Evolutionary conservation across 2,888 invertebrate species (phyloP), one percentile per base, ranked within the genome.

Genomic region (Ectemnius lituratus): DNA sequence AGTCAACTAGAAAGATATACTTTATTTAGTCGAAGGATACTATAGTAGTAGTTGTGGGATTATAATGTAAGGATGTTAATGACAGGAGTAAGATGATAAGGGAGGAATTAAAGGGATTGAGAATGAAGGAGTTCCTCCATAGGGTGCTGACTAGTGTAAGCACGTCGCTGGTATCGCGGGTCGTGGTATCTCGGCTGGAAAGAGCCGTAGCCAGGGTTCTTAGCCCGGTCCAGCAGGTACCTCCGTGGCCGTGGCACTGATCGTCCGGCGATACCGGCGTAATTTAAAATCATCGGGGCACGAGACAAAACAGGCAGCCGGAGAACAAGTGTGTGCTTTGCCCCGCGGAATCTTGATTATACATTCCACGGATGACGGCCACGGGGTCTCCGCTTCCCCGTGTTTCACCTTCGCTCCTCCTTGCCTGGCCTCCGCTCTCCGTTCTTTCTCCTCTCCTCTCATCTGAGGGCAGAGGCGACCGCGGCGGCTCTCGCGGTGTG

Each of bases 241-340:
- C 83, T 82, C 81, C 81, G 82, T 80, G 71, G 82, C 80, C 79
- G 83, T 82, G 84, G 85, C 86, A 84, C 86, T 84, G 88, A 88
- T 88, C 86, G 85, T 73, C 81, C 83, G 71, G 81, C 84, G 88
- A 88, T 88, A 88, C 83, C 82, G 81, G 81, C 81, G 84, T 87
- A 87, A 88, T 88, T 88, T 87, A 87, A 88, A 88, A 88, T 88
- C 87, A 87, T 86, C 84, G 87, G 84, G 81, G 84, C 86, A 86
- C 87, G 86, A 86, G 86, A 87, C 88, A 87, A 87, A 87, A 87
- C 86, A 85, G 85, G 85, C 87, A 83, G 85, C 80, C 82, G 75
- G 68, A 68, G 80, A 86, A 85, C 87, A 87, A 87, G 87, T 85
- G 86, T 84, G 85, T 80, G 84, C 78, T 80, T 84, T 78, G 79